A percentile compares a stretch with the other conserved stretches of the same genome.
These are phyloP conservation scores for Octopus bimaculoides DNA, from an alignment of 1,140 invertebrate species.

Conservation along the genomic window DNA sequence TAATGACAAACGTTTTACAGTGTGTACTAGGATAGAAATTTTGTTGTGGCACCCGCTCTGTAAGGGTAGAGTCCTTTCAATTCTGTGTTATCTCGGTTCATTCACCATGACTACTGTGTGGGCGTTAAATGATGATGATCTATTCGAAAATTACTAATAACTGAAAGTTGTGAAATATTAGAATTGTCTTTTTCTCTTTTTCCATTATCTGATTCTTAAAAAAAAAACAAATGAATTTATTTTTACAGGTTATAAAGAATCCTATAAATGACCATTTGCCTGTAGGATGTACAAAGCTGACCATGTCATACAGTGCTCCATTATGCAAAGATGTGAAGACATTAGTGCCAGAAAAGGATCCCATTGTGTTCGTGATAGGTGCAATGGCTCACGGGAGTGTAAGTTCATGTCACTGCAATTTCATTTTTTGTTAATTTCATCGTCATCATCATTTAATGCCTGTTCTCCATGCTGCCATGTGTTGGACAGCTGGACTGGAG, in stretches of 20 bases:
- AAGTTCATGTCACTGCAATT: constrained; percentile 34
- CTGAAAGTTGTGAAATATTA: too few species aligned
- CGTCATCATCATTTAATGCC: not conserved
- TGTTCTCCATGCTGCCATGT: not conserved
- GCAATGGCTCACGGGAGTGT: constrained; percentile 96
- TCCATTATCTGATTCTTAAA: too few species aligned
- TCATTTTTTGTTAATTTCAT: not conserved
- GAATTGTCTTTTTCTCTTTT: too few species aligned
- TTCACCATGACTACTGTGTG: too few species aligned
- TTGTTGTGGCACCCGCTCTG: too few species aligned
- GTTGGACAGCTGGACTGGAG: not conserved
- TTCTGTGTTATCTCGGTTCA: too few species aligned
- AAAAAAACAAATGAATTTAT: constrained; percentile 3
- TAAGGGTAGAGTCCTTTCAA: too few species aligned
- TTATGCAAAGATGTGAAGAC: constrained; percentile 75
- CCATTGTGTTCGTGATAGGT: constrained; percentile 88
- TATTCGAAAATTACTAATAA: too few species aligned
- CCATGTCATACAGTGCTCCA: constrained; percentile 85
- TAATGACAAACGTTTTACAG: too few species aligned
- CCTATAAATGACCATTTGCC: constrained; percentile 93
- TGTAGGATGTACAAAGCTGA: constrained; percentile 88
- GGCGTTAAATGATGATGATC: too few species aligned
- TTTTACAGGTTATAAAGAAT: constrained; percentile 84
- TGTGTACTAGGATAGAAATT: too few species aligned
- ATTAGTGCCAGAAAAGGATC: constrained; percentile 79